Evolutionary conservation across 2,797 vertebrate species (phyloP).

Genomic region (Natrix natrix): DNA sequence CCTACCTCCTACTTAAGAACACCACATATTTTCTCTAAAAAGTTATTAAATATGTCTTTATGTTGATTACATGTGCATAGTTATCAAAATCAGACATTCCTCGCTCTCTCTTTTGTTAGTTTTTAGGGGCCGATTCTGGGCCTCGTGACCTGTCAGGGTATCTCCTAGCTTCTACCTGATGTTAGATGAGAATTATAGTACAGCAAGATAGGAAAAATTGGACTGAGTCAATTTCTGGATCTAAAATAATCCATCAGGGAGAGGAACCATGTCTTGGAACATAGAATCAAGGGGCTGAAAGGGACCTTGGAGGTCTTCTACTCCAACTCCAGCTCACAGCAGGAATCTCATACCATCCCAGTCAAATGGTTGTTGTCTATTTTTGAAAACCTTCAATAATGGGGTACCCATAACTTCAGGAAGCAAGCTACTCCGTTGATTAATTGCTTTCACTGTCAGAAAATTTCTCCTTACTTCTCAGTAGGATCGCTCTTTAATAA

Average conservation of each 20-base stretch:
- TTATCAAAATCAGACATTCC: not conserved
- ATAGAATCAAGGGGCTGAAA: not conserved
- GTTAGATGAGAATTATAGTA: not conserved
- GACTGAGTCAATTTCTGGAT: not conserved
- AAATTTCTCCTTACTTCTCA: not conserved
- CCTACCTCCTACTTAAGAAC: not conserved
- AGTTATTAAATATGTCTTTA: not conserved
- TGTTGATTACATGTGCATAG: not conserved
- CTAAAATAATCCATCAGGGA: not conserved
- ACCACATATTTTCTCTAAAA: not conserved
- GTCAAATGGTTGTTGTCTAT: not conserved
- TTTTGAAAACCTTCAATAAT: not conserved
- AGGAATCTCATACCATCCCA: not conserved
- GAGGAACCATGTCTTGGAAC: not conserved
- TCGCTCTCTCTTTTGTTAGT: not conserved
- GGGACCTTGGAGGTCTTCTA: not conserved
- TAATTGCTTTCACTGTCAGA: not conserved
- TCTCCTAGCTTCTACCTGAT: not conserved
- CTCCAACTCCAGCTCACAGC: not conserved
- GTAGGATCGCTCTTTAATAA: not conserved
- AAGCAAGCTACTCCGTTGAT: not conserved
- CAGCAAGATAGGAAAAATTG: not conserved
- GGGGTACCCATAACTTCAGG: not conserved
- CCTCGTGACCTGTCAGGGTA: not conserved
- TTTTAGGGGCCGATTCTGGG: not conserved